Conservation (phyloP, 2,113 vertebrate genomes). For the Nettapus auritus region DNA sequence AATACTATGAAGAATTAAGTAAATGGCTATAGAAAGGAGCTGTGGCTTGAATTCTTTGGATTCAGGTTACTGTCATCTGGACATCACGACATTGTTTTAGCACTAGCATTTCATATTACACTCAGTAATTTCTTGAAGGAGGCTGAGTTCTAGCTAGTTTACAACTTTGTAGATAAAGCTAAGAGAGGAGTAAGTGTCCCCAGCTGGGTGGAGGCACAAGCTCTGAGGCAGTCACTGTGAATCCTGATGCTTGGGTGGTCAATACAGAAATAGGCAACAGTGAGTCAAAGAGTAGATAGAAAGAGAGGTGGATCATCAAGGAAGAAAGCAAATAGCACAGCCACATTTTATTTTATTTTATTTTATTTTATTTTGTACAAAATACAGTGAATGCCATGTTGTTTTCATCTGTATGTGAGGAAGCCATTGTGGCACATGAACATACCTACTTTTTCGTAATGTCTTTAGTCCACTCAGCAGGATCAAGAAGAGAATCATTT, state of each 20-base stretch:
- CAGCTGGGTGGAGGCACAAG: not conserved
- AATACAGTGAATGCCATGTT: not conserved
- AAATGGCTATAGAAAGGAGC: not conserved
- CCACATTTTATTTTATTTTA: not conserved
- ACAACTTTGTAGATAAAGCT: not conserved
- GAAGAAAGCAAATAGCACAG: not conserved
- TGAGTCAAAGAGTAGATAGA: not conserved
- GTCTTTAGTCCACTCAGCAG: not conserved
- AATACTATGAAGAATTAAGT: not conserved
- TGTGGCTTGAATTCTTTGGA: not conserved
- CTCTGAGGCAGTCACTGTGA: not conserved
- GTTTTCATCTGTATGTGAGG: not conserved
- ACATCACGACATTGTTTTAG: not conserved
- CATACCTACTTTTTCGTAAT: not conserved
- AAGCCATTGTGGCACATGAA: not conserved
- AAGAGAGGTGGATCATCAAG: not conserved
- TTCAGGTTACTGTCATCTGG: not conserved
- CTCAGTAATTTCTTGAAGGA: not conserved
- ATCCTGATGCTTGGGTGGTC: not conserved
- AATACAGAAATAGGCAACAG: not conserved
- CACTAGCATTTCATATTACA: not conserved
- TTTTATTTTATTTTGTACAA: not conserved
- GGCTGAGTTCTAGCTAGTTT: not conserved
- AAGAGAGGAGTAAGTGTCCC: not conserved
- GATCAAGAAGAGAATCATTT: not conserved